Evolutionary conservation across 2,113 vertebrate species (phyloP).

Genomic region (Jaculus jaculus): DNA sequence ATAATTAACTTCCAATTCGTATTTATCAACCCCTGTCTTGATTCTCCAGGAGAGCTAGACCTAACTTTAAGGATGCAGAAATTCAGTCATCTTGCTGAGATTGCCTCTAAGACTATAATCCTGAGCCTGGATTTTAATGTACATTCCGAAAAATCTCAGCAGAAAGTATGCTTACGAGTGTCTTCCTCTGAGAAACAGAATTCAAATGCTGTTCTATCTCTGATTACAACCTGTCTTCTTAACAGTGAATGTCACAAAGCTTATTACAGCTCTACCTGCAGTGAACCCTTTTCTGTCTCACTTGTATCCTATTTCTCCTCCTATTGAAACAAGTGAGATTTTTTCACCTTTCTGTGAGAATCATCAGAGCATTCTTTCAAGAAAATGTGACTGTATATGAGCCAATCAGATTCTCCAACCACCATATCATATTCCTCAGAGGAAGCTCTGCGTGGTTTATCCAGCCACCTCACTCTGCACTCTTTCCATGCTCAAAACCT

Average conservation of each 20-base stretch:
- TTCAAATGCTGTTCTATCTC: neutral
- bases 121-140: neutral
- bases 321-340: neutral
- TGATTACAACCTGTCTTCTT: neutral
- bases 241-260: neutral
- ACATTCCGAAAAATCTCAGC: neutral
- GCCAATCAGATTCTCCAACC: neutral
- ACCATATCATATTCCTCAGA: fast-evolving
- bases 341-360: neutral
- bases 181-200: neutral
- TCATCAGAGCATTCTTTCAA: neutral
- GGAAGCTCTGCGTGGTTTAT: neutral
- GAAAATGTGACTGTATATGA: neutral
- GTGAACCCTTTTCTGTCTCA: neutral
- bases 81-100: neutral
- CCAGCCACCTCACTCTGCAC: no score
- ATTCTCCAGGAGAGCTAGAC: neutral
- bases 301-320: neutral
- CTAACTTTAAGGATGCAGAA: neutral
- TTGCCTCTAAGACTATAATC: neutral
- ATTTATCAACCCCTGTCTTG: neutral
- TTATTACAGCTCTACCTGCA: neutral
- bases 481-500: neutral
- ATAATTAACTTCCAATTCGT: neutral
- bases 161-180: neutral